phyloP scores from a whole-genome alignment of 2,113 vertebrate genomes.

The Nyctibius bracteatus region DNA sequence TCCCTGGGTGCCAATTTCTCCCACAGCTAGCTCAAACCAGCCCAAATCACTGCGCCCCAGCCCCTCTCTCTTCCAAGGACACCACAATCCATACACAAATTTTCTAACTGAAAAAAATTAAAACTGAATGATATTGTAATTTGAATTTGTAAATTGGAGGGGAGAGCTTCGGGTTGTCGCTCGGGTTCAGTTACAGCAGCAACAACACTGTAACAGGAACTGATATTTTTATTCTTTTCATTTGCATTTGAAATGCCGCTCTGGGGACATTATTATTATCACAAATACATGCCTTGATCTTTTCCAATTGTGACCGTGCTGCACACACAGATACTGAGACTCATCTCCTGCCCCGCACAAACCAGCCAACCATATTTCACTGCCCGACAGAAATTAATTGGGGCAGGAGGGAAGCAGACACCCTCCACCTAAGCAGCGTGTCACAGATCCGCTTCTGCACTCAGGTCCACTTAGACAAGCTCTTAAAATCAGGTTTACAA shows the following conservation, averaged over 20 bases:
- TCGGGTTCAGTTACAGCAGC: not conserved
- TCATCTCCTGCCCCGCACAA: not conserved
- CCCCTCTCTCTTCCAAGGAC: not conserved
- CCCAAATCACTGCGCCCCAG: not conserved
- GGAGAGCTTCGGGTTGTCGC: not conserved
- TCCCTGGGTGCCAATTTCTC: not conserved
- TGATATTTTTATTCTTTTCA: slow-evolving; percentile 14
- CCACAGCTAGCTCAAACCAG: not conserved
- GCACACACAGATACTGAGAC: not conserved
- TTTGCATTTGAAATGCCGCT: slow-evolving; percentile 34
- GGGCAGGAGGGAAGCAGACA: not conserved
- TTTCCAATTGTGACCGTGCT: not conserved
- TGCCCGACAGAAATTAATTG: not conserved
- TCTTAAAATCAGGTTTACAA: not conserved
- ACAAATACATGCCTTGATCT: not conserved
- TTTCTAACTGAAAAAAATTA: not conserved
- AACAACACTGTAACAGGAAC: slow-evolving; percentile 3
- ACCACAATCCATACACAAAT: accelerated
- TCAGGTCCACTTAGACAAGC: not conserved
- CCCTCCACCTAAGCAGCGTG: not conserved
- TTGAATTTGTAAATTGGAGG: no score
- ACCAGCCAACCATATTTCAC: not conserved
- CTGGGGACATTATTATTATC: not conserved
- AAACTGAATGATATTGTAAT: not conserved
- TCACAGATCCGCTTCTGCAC: not conserved